Base-by-base conservation (phyloP, 2,888 invertebrate species). In the Steinernema scapterisci region DNA sequence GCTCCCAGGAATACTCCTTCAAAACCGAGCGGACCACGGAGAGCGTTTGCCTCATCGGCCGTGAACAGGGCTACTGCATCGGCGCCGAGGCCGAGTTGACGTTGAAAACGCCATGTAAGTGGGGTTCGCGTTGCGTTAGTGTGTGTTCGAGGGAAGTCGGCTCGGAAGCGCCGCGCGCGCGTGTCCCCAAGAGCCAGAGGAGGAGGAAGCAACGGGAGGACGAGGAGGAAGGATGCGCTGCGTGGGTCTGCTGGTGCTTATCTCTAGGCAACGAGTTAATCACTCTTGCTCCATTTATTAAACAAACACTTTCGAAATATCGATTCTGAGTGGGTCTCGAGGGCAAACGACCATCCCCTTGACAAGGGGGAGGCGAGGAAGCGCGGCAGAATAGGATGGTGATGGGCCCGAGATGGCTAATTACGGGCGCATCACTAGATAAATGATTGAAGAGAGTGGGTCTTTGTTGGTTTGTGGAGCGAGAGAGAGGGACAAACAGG, bases 51-150 rank as follows among this genome's bases (percentile, higher is more conserved):
- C 81, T 83, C 6, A 82, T 88, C 13, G 81, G 79, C 27, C 77
- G 85, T 38, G 87, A 87, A 76, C 86, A 88, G 76, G 87, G 87
- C 7, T 87, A 83, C 76, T 88, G 86, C 19, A 87, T 88, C 75
- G 89, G 89, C 5, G 84, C 88, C 27, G 88, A 89, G 78, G 87
- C 89, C 54, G 88, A 88, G 77, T 80, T 90, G n/a, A 88, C 88
- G 75, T 84, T 90, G 70, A 88, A 88, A 72, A 88, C 89, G 48
- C 90, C 90, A 5, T 86, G 89, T 87, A 75, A 80, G 84, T 82
- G 71, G 7, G 11, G 45, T n/a, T n/a, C n/a, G n/a, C n/a, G n/a
- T n/a, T n/a, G n/a, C n/a, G n/a, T n/a, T n/a, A n/a, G n/a, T 38
- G 38, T 9, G 38, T 38, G 38, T 38, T 38, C n/a, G n/a, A n/a